Base-by-base conservation (phyloP, 2,797 vertebrate genomes). In the Rhyacichthys aspro region DNA sequence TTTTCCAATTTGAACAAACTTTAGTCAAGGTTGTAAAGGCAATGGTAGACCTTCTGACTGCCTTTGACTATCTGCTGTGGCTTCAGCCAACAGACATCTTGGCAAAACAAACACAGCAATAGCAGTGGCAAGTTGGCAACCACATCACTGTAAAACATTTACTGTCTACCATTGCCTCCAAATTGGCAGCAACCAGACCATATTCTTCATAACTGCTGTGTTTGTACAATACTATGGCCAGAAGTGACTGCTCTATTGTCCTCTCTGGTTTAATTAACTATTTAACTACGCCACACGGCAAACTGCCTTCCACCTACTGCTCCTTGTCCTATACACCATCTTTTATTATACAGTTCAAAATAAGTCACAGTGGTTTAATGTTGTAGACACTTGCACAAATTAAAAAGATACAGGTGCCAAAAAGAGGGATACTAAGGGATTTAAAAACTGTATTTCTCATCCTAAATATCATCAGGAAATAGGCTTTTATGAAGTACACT, bases 91-190 rank as follows among this genome's bases (percentile, higher is more conserved):
- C 5, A 52, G 49, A 52, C 49, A 52, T 52, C 33, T 52, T 52
- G 49, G 49, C 49, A 34, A 37, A 52, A 52, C 49, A 52, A 52
- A 52, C 49, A 52, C 37, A 34, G 49, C 48, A 50, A 16, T 17
- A 52, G 34, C 15, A 37, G 34, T 38, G 47, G 34, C 37, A 34
- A 37, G 49, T 37, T 52, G 49, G 49, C 49, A 52, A 34, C 8
- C 16, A 38, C 18, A 52, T 52, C 37, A 52, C 12, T 37, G 18
- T 52, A 52, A 52, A 52, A 52, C 34, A 38, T 52, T 52, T 16
- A 52, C 49, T 52, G 49, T 52, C 33, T 34, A 10, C 49, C 49
- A 52, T 52, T 52, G 37, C 17, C 49, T 52, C 49, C 49, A 34
- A 52, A 52, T 16, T 52, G 49, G 49, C 49, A 52, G 33, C 36